Percentiles rank a stretch among this genome's conserved stretches.
phyloP scores from a whole-genome alignment of 1,140 invertebrate genomes.

The Drosophila seguyi region DNA sequence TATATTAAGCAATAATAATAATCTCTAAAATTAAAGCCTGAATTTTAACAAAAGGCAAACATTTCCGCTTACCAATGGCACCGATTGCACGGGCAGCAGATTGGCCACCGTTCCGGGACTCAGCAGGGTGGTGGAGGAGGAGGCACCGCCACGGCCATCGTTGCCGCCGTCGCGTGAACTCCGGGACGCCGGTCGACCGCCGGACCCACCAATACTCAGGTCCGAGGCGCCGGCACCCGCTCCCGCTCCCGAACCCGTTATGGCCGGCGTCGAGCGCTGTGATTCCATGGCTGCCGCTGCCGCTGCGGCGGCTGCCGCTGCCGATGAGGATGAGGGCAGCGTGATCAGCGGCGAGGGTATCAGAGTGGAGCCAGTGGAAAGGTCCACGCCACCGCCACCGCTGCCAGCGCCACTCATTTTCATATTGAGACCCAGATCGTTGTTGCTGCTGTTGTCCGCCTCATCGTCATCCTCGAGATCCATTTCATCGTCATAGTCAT shows the following conservation, averaged over 20 bases:
- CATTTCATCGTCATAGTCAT: constrained; percentile 82
- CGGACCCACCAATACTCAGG: constrained; percentile 58
- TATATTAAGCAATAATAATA: too few relatives aligned
- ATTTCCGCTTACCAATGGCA: constrained; percentile 90
- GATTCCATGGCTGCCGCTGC: constrained; percentile 62
- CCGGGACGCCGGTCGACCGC: constrained; percentile 69
- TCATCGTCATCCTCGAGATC: constrained; percentile 81
- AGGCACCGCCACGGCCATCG: constrained; percentile 33
- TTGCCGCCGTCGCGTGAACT: constrained; percentile 70
- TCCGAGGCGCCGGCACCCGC: constrained; percentile 59
- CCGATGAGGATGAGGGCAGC: constrained; percentile 61
- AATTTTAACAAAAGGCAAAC: too few relatives aligned
- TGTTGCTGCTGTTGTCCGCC: constrained; percentile 79
- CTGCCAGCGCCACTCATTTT: constrained; percentile 56
- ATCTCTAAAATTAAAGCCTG: too few relatives aligned
- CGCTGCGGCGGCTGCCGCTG: constrained; percentile 58
- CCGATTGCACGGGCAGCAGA: constrained; percentile 93
- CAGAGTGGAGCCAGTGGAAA: constrained; percentile 73
- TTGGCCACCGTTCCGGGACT: constrained; percentile 90
- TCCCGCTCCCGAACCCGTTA: constrained; percentile 12
- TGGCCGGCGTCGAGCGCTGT: constrained; percentile 63
- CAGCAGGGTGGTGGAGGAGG: constrained; percentile 51
- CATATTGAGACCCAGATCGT: constrained; percentile 84
- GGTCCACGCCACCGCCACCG: constrained; percentile 63
- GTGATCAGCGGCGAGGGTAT: constrained; percentile 73